phyloP scores from a whole-genome alignment of 2,888 invertebrate genomes.

The Melolontha melolontha region DNA sequence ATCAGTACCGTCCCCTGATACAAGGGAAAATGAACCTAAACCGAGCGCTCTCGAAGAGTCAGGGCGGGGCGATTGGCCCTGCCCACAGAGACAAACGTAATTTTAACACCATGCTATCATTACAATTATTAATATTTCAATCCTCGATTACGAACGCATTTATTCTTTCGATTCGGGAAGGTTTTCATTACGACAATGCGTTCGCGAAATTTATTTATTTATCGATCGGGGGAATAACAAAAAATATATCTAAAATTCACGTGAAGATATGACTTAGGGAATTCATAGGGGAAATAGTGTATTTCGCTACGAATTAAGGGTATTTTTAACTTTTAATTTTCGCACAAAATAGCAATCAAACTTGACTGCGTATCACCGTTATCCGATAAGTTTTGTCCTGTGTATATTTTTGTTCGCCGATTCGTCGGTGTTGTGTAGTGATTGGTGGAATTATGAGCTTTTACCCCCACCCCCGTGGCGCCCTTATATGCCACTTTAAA shows the following conservation, averaged over 20 bases:
- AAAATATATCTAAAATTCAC: no score
- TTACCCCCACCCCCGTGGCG: constrained; percentile 26
- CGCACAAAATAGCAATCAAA: neutral
- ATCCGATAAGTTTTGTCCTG: constrained; percentile 3
- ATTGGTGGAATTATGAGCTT: constrained; percentile 36
- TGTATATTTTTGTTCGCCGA: constrained; percentile 15
- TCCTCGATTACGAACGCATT: constrained; percentile 22
- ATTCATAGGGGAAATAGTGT: no score
- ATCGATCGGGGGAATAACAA: no score
- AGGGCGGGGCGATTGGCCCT: constrained; percentile 27
- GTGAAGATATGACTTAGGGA: neutral
- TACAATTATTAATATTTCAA: constrained; percentile 33
- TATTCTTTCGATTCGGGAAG: constrained; percentile 5
- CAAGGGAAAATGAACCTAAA: constrained; percentile 15
- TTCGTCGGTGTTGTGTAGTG: constrained; percentile 27
- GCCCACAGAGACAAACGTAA: constrained; percentile 29
- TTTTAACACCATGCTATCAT: constrained; percentile 32
- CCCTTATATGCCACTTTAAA: constrained; percentile 53
- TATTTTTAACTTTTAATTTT: neutral
- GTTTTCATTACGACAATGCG: no score
- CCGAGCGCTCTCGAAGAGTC: neutral
- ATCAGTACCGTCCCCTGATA: constrained; percentile 21
- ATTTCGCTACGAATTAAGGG: no score
- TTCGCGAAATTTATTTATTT: no score
- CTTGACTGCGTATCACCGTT: neutral